Evolutionary conservation across 2,888 invertebrate genomes (phyloP), one percentile per base, ranked within the genome.

Genomic region (Ectemnius continuus): DNA sequence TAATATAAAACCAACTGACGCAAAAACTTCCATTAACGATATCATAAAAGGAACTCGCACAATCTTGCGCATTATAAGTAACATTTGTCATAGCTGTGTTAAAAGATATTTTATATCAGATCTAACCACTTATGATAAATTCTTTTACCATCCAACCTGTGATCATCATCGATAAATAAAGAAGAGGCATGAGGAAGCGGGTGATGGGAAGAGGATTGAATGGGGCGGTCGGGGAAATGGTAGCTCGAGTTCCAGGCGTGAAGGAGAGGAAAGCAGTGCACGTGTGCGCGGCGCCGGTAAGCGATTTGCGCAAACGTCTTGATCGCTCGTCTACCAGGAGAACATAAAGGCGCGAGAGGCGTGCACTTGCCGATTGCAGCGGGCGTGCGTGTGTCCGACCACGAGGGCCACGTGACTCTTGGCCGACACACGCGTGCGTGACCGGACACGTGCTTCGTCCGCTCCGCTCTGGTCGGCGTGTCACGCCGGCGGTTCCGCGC

Each of bases 281-380:
- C 68, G 59, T 67, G 73, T 73, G 80, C 77, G 75, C 73, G 73
- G 61, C 59, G 75, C 76, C 75, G 76, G 73, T 78, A 80, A 72
- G 82, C 87, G 87, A 86, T 88, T 88, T 88, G 89, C 89, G 89
- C 89, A 89, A 89, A 88, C 89, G 88, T 89, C 88, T 88, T 84
- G 88, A 85, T 86, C 87, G 85, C 81, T 75, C 74, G 62, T 75
- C 79, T 87, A 89, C 83, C 88, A 88, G 89, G 89, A 81, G 76
- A 88, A 64, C 85, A 88, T 84, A 76, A 84, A 60, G 28, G 5
- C 14, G n/a, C 52, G 28, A 28, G 57, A 70, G 61, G 65, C 65
- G 62, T 61, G 52, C 26, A 26, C 61, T 36, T 36, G 57, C n/a
- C 23, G 52, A 56, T 14, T 60, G 56, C 58, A 28, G 46, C 65